A percentile compares a stretch with the other conserved stretches of the same genome.
phyloP scores from a whole-genome alignment of 2,797 vertebrate genomes.

The Crypturellus tataupa region DNA sequence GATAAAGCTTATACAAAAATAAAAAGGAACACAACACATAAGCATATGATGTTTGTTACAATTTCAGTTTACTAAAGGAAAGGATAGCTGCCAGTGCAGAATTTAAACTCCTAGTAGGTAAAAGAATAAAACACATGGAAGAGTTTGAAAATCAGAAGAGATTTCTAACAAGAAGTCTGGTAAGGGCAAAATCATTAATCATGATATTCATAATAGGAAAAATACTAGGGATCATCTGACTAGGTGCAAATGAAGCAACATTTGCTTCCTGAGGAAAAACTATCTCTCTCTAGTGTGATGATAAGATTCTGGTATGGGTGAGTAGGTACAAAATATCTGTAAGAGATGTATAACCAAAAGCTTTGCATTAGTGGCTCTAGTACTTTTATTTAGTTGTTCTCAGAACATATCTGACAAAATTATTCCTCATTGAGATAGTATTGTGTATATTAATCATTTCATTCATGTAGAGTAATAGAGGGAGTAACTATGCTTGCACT shows the following conservation, averaged over 20 bases:
- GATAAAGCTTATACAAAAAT: background rate
- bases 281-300: accelerated
- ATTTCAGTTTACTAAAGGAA: background rate
- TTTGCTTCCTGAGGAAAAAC: background rate
- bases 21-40: background rate
- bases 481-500: accelerated
- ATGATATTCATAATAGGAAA: background rate
- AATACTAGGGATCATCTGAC: background rate
- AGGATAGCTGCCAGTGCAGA: background rate
- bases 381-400: background rate
- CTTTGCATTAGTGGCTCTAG: background rate
- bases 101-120: background rate
- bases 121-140: background rate
- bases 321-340: background rate
- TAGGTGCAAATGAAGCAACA: background rate
- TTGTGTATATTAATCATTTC: background rate
- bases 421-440: background rate
- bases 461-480: background rate
- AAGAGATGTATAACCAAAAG: background rate
- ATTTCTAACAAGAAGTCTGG: background rate
- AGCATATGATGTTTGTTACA: background rate
- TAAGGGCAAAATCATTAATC: background rate
- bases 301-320: background rate
- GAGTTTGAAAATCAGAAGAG: background rate
- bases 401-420: background rate